Conservation (phyloP, 2,888 invertebrate genomes). For the Gastracanthus pulcherrimus region DNA sequence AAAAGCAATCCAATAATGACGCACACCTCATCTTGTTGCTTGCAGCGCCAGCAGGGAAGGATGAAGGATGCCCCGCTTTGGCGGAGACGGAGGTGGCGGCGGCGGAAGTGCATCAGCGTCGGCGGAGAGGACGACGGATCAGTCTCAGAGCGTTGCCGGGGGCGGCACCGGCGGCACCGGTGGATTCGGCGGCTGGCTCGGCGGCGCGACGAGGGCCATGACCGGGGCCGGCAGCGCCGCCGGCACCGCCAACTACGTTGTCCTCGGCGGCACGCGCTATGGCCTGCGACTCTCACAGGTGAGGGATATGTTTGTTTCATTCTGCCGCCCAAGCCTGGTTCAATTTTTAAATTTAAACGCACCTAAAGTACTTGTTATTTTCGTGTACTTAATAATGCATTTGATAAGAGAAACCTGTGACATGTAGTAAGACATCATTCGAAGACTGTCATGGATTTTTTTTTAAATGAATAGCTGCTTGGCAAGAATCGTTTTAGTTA, state of each 20-base stretch:
- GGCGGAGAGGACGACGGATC: conserved; percentile 14
- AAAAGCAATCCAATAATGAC: neutral
- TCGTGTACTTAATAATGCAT: no score
- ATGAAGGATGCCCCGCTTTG: conserved; percentile 76
- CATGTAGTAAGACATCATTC: no score
- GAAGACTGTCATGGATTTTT: no score
- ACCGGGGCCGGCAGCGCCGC: conserved; percentile 67
- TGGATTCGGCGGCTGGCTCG: conserved; percentile 67
- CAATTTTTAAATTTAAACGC: no score
- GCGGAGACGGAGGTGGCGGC: conserved; percentile 72
- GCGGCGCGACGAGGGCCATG: conserved; percentile 71
- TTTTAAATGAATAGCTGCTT: no score
- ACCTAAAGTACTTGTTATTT: no score
- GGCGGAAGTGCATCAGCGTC: conserved; percentile 21
- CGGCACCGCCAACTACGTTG: conserved; percentile 80
- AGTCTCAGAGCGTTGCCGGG: conserved; percentile 5
- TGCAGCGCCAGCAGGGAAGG: conserved; percentile 69
- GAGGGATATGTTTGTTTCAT: no score
- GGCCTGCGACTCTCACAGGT: conserved; percentile 81
- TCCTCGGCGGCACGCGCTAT: conserved; percentile 86
- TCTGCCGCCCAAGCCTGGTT: neutral
- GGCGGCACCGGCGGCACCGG: conserved; percentile 34
- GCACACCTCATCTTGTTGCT: neutral
- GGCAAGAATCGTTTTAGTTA: no score
- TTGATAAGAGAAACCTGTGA: no score